Evolutionary conservation across 2,888 invertebrate species (phyloP), one percentile per base, ranked within the genome.

Genomic region (Lymantria dispar): DNA sequence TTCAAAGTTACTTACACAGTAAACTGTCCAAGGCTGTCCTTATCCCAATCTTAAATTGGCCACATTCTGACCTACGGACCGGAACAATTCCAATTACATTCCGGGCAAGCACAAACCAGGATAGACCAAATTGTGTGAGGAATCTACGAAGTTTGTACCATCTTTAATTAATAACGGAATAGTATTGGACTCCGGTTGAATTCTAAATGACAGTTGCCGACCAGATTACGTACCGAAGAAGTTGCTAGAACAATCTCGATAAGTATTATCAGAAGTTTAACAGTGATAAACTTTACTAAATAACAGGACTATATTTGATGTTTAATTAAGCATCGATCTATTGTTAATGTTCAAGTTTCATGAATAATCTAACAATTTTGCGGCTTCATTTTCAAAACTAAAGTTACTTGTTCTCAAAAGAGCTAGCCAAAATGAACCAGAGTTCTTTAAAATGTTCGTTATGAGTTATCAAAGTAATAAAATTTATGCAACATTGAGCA

Each of bases 71-170:
- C 73, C 74, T 68, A 49, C 74, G 73, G 53, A 59, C 54, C 58
- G 62, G 74, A 88, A 87, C 88, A 87, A 87, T 87, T 87, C 84
- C 85, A 87, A 88, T 88, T 87, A 86, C 83, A 87, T 81, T 83
- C 80, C 75, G 53, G 48, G 49, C 56, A 63, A 71, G 72, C 73
- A 74, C 72, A 80, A 81, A 78, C 78, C 71, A 72, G 68, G 61
- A 70, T 64, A 72, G 60, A 68, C 73, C 72, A 64, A 79, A 78
- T 73, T 73, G 78, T 78, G 77, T 76, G 74, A 72, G 79, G 80
- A 81, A 83, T 84, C 76, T 68, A 56, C 62, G 65, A 84, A 86
- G 74, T 86, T 87, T 80, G 73, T 68, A 68, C 74, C 74, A 74
- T 80, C 81, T 83, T 83, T 80, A 83, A 83, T 82, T 83, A 84